Evolutionary conservation across 2,797 vertebrate genomes (phyloP).

Genomic region (Malurus leucopterus): DNA sequence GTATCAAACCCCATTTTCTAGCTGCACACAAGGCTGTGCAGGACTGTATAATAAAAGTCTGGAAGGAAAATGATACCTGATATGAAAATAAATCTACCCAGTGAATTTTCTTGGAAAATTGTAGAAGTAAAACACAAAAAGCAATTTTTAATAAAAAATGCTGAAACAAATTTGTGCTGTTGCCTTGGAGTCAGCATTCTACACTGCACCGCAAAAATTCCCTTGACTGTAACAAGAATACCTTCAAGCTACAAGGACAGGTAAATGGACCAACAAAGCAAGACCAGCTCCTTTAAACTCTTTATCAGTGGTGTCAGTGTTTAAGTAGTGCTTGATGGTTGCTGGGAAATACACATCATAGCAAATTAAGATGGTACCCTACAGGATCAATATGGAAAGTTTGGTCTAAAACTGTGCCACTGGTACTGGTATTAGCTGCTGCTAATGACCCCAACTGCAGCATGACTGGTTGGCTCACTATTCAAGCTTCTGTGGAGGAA

Average conservation of each 20-base stretch:
- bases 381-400: background rate
- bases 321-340: background rate
- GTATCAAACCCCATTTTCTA: background rate
- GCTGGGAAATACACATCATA: background rate
- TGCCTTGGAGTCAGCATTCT: background rate
- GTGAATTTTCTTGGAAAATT: background rate
- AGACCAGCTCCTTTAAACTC: background rate
- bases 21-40: background rate
- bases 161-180: background rate
- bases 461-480: background rate
- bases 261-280: background rate
- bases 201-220: background rate
- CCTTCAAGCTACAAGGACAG: background rate
- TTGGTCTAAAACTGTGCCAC: background rate
- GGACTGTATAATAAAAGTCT: background rate
- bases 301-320: background rate
- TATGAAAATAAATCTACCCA: background rate
- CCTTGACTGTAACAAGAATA: background rate
- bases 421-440: background rate
- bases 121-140: background rate
- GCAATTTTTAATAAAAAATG: background rate
- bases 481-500: background rate
- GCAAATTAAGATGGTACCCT: background rate
- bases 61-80: background rate
- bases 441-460: background rate